Percentiles rank a stretch among this genome's conserved stretches.
phyloP scores from a whole-genome alignment of 1,140 invertebrate genomes.

The Pseudomyrmex cubaensis region DNA sequence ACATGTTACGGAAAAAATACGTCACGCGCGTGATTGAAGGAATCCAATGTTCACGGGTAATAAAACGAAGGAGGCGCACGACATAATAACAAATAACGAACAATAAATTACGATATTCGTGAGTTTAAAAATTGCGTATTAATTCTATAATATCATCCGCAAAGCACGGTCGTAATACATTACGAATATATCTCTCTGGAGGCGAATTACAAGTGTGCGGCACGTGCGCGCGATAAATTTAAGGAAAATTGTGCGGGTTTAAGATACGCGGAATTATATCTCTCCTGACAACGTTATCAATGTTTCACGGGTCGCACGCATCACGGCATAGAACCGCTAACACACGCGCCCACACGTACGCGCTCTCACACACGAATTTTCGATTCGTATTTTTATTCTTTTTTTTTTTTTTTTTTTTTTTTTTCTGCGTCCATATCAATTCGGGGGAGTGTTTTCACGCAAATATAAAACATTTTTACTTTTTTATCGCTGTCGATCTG shows the following conservation, averaged over 20 bases:
- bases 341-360: background rate
- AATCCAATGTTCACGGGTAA: no score
- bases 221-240: slow-evolving; percentile 40
- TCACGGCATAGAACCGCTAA: slow-evolving; percentile 18
- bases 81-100: slow-evolving; percentile 12
- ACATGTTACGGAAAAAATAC: no score
- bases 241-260: slow-evolving; percentile 43
- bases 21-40: no score
- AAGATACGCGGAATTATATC: slow-evolving; percentile 40
- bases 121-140: slow-evolving; percentile 23
- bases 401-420: slow-evolving; percentile 10
- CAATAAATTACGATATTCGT: slow-evolving; percentile 36
- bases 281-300: slow-evolving; percentile 47
- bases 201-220: slow-evolving; percentile 19
- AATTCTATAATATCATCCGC: slow-evolving; percentile 30
- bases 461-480: slow-evolving; percentile 61
- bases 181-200: slow-evolving; percentile 25
- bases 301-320: slow-evolving; percentile 24
- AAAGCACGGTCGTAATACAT: slow-evolving; percentile 28
- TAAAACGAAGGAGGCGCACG: no score
- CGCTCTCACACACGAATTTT: background rate
- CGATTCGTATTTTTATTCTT: slow-evolving; percentile 22
- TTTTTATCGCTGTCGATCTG: slow-evolving; percentile 52
- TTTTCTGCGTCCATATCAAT: slow-evolving; percentile 47
- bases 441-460: slow-evolving; percentile 40